Base-by-base conservation (phyloP, 2,888 invertebrate genomes). In the Drosophila rubida region DNA sequence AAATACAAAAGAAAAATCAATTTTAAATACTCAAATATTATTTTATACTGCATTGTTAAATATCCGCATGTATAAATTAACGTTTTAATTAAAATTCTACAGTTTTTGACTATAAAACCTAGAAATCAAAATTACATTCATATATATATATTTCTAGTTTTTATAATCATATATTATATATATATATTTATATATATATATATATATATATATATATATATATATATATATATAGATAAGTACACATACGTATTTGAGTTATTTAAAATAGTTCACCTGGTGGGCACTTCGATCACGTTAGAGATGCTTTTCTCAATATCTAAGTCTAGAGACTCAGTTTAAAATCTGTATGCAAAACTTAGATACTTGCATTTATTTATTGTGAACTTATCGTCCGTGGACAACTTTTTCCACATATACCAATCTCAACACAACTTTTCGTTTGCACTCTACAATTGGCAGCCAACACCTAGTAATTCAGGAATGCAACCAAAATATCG, bases 391-490 rank as follows among this genome's bases (percentile, higher is more conserved):
- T 62, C 49, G 44, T 37, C 53, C 27, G 37, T 32, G 50, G n/a
- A 39, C 54, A 49, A 68, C 23, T 59, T 58, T 75, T 75, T 75
- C 42, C 53, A 69, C 72, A 58, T 77, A 69, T 66, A 74, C 44
- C 80, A 80, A 83, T 70, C 78, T 55, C 19, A 59, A 46, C 77
- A 62, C 70, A 69, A 78, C 80, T 86, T 77, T 50, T 74, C 71
- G 71, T 69, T 86, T 76, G 77, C 84, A 86, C 87, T 86, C 83
- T 80, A 70, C 74, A 74, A 83, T 86, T 86, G 87, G 75, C 71
- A 81, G 81, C 81, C 81, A 81, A 81, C 81, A 81, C 81, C 81
- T 81, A 83, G 51, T 35, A 46, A 27, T 49, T 5, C 64, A 73
- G 69, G 48, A 39, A 51, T 74, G 74, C 58, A 59, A 13, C 5